Conservation (phyloP, 92 coral and sea anemone genomes). For the Hydrozoanthus gracilis region DNA sequence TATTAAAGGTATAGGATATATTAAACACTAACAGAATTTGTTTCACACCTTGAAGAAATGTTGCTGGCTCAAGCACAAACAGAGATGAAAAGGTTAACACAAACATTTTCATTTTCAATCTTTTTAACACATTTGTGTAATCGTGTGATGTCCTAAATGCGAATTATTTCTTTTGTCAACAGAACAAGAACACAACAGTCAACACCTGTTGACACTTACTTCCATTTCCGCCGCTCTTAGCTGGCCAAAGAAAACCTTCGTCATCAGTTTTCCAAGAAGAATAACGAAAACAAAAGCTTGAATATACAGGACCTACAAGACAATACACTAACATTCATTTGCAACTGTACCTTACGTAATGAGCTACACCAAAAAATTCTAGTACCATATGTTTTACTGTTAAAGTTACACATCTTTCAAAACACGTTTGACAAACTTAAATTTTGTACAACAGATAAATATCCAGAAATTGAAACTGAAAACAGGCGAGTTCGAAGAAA, state of each 20-base stretch:
- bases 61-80: too few relatives aligned
- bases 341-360: not conserved
- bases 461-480: not conserved
- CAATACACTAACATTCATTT: not conserved
- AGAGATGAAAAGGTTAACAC: too few relatives aligned
- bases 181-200: not conserved
- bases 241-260: constrained; percentile 96
- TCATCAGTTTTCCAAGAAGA: constrained; percentile 86
- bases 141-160: too few relatives aligned
- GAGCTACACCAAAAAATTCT: too few relatives aligned
- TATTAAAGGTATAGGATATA: too few relatives aligned
- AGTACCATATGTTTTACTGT: too few relatives aligned
- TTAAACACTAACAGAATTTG: too few relatives aligned
- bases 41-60: too few relatives aligned
- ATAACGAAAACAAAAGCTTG: constrained; percentile 97
- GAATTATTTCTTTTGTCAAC: not conserved
- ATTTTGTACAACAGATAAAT: not conserved
- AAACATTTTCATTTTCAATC: too few relatives aligned
- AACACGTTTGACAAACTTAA: not conserved
- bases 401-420: too few relatives aligned
- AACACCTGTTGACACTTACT: constrained; percentile 53
- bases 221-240: constrained; percentile 98
- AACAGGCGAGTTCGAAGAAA: not conserved
- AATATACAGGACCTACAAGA: constrained; percentile 83
- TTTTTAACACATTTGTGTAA: too few relatives aligned